phyloP scores from a whole-genome alignment of 2,113 vertebrate species.

The Nannospalax galili region DNA sequence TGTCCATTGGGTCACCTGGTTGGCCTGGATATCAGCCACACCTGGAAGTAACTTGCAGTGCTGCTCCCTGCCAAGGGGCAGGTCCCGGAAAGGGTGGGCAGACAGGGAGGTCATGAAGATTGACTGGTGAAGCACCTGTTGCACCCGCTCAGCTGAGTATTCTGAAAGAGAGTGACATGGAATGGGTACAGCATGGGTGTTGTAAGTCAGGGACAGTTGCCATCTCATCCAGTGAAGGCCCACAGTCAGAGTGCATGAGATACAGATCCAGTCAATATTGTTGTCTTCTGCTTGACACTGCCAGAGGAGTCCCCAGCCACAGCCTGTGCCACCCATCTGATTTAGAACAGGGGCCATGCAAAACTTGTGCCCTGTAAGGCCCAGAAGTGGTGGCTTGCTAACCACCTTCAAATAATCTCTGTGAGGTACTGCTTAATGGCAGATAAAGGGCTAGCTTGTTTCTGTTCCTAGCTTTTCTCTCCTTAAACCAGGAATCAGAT shows the following conservation, averaged over 20 bases:
- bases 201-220: fast-evolving
- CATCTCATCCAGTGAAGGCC: not conserved
- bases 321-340: not conserved
- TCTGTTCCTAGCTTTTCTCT: not conserved
- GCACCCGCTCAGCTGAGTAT: slow-evolving; percentile 65
- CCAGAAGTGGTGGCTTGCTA: not conserved
- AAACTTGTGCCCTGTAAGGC: not conserved
- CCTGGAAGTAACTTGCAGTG: slow-evolving; percentile 85
- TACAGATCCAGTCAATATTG: not conserved
- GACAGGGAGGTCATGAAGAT: slow-evolving; percentile 82
- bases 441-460: not conserved
- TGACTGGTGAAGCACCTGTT: slow-evolving; percentile 82
- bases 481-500: not conserved
- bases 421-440: not conserved
- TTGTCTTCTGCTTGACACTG: not conserved
- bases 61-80: slow-evolving; percentile 85
- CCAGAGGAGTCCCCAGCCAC: not conserved
- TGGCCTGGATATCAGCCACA: slow-evolving; percentile 78
- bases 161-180: slow-evolving; percentile 68
- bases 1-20: slow-evolving; percentile 77
- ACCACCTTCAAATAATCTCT: not conserved
- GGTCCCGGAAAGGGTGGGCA: slow-evolving; percentile 68
- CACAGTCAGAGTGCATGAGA: not conserved
- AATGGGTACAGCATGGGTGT: fast-evolving
- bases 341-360: not conserved